A percentile compares a stretch with the other conserved stretches of the same genome.
Evolutionary conservation across 2,797 vertebrate genomes (phyloP).

Genomic region (Remorina albescens): DNA sequence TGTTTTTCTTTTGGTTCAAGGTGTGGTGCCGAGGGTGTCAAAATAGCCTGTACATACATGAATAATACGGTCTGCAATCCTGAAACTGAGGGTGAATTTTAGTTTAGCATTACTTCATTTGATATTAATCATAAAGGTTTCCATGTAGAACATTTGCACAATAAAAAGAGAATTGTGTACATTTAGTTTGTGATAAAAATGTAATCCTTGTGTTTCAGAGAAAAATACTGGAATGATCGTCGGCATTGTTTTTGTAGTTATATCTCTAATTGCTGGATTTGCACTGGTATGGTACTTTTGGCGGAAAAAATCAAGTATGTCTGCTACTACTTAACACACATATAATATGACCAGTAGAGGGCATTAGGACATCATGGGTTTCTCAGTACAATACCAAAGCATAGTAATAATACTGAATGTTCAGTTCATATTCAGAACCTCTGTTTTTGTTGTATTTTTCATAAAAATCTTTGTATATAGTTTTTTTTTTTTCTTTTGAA

Average conservation of each 20-base stretch:
- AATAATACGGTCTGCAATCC: conserved; percentile 72
- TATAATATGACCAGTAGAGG: not conserved
- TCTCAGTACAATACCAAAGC: not conserved
- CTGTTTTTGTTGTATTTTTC: not conserved
- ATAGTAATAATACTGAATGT: not conserved
- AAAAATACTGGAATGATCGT: accelerated
- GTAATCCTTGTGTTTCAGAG: conserved; percentile 33
- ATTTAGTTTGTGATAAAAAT: not conserved
- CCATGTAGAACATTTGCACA: not conserved
- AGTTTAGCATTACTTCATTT: not conserved
- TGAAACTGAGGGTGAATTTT: conserved; percentile 12
- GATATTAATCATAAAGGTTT: not conserved
- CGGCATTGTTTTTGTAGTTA: accelerated
- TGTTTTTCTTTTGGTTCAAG: conserved; percentile 57
- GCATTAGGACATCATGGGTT: conserved; percentile 6
- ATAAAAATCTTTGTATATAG: too few species aligned
- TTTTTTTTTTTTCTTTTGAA: not conserved
- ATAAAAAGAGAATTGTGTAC: not conserved
- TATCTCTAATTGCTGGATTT: accelerated
- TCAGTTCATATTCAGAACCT: not conserved
- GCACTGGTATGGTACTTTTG: too few species aligned
- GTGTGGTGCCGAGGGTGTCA: conserved; percentile 47
- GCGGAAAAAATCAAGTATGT: not conserved
- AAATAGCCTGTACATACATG: conserved; percentile 45
- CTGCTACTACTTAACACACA: not conserved